These are phyloP conservation scores for Sericinus montela DNA, from an alignment of 2,888 invertebrate species.

Conservation along the genomic window DNA sequence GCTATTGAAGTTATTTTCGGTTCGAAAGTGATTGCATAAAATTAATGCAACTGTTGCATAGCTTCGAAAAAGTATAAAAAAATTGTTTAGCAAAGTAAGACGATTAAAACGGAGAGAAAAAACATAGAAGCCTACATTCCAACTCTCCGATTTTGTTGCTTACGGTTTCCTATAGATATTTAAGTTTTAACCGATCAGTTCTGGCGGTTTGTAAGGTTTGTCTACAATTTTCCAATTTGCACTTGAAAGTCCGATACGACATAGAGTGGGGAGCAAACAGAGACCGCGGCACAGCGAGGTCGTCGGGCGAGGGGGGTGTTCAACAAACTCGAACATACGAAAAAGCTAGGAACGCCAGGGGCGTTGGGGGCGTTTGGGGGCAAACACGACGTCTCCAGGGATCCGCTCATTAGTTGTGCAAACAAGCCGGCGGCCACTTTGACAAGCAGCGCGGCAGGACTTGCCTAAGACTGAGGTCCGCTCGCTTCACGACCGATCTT, in stretches of 20 bases:
- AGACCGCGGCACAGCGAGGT: conserved; percentile 30
- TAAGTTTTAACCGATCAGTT: conserved; percentile 16
- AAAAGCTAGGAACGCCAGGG: conserved; percentile 48
- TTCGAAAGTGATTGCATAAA: no score
- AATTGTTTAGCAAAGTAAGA: no score
- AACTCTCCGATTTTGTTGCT: background rate
- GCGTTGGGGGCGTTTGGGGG: conserved; percentile 53
- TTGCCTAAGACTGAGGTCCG: conserved; percentile 36
- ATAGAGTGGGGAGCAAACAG: conserved; percentile 55
- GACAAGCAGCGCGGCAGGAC: conserved; percentile 69
- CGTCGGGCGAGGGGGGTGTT: conserved; percentile 27
- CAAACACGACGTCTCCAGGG: conserved; percentile 73
- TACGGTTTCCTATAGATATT: conserved; percentile 5
- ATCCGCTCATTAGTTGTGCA: conserved; percentile 77
- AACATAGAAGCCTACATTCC: no score
- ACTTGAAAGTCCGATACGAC: conserved; percentile 59
- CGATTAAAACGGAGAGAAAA: no score
- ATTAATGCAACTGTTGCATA: no score
- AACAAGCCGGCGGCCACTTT: conserved; percentile 76
- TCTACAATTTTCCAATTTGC: conserved; percentile 53
- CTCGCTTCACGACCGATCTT: conserved; percentile 48
- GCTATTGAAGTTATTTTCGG: no score
- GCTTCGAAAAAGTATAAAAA: no score
- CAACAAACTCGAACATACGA: conserved; percentile 49
- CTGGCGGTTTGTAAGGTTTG: conserved; percentile 28